phyloP scores from a whole-genome alignment of 2,888 invertebrate species.

The Dasysyrphus albostriatus region DNA sequence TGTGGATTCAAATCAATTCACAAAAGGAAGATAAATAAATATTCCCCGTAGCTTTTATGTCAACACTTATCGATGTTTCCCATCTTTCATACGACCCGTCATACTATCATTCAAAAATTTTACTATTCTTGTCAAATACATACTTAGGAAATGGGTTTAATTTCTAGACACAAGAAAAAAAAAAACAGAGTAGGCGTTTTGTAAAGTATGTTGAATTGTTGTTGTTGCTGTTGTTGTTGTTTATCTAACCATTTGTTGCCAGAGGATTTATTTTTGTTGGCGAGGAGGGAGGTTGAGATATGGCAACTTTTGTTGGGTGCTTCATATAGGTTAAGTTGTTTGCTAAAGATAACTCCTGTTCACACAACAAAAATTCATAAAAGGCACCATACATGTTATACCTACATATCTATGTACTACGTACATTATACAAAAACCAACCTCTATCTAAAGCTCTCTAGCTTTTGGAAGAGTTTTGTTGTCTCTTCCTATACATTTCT shows the following conservation, averaged over 20 bases:
- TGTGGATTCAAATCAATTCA: not conserved
- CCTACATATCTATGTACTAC: not conserved
- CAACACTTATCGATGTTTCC: not conserved
- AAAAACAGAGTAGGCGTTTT: constrained; percentile 16
- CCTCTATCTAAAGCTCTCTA: constrained; percentile 30
- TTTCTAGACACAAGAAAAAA: not conserved
- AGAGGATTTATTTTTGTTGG: constrained; percentile 53
- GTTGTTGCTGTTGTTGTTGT: constrained; percentile 35
- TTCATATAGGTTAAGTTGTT: constrained; percentile 70
- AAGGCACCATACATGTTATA: constrained; percentile 10
- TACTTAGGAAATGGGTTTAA: not conserved
- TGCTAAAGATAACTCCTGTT: constrained; percentile 71
- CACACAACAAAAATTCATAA: constrained; percentile 45
- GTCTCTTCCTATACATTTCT: constrained; percentile 17
- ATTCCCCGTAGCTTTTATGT: not conserved
- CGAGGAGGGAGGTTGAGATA: not conserved
- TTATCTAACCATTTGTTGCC: constrained; percentile 57
- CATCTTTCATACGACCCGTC: not conserved
- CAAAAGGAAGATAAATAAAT: not conserved
- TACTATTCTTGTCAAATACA: not conserved
- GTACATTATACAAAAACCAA: not conserved
- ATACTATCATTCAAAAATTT: not conserved
- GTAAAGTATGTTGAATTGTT: not conserved
- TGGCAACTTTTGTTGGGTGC: not conserved
- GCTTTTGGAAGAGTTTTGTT: constrained; percentile 34